phyloP scores from a whole-genome alignment of 2,888 invertebrate species.

The Drepanosiphum platanoidis region DNA sequence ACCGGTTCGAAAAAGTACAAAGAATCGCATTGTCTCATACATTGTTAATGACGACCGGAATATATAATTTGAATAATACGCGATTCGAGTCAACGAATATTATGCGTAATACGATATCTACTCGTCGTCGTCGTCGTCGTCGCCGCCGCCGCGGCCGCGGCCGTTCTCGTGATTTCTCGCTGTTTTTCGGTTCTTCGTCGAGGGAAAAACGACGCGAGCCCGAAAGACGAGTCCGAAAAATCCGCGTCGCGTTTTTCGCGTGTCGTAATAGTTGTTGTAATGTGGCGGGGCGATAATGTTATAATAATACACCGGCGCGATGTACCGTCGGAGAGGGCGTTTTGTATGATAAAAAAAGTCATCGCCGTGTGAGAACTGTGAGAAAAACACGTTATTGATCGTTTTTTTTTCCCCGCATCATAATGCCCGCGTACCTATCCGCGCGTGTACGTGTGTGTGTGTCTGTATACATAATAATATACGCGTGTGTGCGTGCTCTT shows the following conservation, averaged over 20 bases:
- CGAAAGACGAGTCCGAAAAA: neutral
- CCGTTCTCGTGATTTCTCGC: neutral
- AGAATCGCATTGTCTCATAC: too few relatives aligned
- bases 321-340: neutral
- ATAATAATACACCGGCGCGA: neutral
- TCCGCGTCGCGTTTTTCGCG: neutral
- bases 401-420: conserved; percentile 19
- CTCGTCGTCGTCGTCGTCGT: too few relatives aligned
- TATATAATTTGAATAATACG: too few relatives aligned
- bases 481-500: neutral
- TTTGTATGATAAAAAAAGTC: neutral
- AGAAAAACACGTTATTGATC: conserved; percentile 55
- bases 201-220: neutral
- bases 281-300: neutral
- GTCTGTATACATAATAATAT: neutral
- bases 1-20: too few relatives aligned
- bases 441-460: neutral
- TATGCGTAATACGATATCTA: too few relatives aligned
- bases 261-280: neutral
- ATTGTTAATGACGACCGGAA: too few relatives aligned
- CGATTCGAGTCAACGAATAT: too few relatives aligned
- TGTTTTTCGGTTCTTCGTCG: neutral
- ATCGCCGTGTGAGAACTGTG: conserved; percentile 25
- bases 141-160: neutral
- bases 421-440: neutral